Evolutionary conservation across 30 jellyfish, hydroid and myxozoan species (phyloP), one percentile per base, ranked within the genome.

Genomic region (Hydractinia symbiolongicarpus): DNA sequence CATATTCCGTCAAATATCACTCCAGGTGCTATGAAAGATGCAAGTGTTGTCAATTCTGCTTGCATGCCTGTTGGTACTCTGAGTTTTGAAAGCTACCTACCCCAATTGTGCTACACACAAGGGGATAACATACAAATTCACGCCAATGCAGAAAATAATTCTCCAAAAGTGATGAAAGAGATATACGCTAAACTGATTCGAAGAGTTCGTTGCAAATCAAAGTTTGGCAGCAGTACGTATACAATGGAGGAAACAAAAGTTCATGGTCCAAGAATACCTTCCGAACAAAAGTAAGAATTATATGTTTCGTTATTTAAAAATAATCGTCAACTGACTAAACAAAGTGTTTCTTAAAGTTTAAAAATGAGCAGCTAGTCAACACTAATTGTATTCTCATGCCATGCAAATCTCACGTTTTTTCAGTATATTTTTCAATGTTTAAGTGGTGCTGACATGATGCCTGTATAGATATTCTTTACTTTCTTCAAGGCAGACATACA

Each of bases 111-210:
- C 58, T 94, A 84, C 77, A 54, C 16, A 56, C 96, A 90, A 66
- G 95, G 95, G 51, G 88, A 85, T 55, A 83, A 61, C 17, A 84
- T 94, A 0, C 77, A 80, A 50, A 84, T 94, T 2, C 67, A 94
- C n/a, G 90, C 97, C 58, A 61, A 61, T 57, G 96, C 96, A 6
- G 90, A 85, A 68, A 94, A 94, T 73, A 95, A 94, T 21, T 82
- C 99, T 13, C 79, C 95, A 67, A 84, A 93, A 5, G 76, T 88
- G 7, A 94, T 94, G 99, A 74, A 83, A 53, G 86, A 92, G 77
- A 87, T 94, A 15, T 94, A 88, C 82, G 99, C 99, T 4, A 94
- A 94, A 82, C 84, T 94, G 5, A 78, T 89, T 89, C 85, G 88
- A 55, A 84, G 96, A 53, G 83, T 93, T 53, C 89, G 99, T 5